These are phyloP conservation scores for Chanos chanos DNA, from an alignment of 2,797 vertebrate genomes.

Conservation along the genomic window DNA sequence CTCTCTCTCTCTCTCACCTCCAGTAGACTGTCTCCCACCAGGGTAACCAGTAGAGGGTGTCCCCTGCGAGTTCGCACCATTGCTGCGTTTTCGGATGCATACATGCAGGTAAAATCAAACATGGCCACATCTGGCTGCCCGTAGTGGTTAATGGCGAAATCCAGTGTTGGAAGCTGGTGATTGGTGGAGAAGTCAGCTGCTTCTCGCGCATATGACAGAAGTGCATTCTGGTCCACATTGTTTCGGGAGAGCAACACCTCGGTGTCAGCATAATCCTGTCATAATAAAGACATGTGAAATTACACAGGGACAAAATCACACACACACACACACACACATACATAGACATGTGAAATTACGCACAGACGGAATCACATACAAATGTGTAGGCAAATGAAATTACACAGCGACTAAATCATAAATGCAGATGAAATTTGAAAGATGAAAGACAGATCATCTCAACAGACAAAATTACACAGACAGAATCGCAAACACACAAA, in stretches of 20 bases:
- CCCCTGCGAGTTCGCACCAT: slow-evolving; percentile 82
- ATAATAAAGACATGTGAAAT: not conserved
- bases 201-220: slow-evolving; percentile 83
- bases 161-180: slow-evolving; percentile 84
- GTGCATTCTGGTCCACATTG: slow-evolving; percentile 90
- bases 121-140: slow-evolving; percentile 94
- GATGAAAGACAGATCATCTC: not conserved
- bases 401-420: not conserved
- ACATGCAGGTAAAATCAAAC: slow-evolving; percentile 98
- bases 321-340: not conserved
- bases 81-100: slow-evolving; percentile 89
- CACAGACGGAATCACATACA: slow-evolving; percentile 1
- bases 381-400: not conserved
- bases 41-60: slow-evolving; percentile 80
- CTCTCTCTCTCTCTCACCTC: slow-evolving; percentile 73
- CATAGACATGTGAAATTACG: not conserved
- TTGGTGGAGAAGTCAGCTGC: slow-evolving; percentile 93
- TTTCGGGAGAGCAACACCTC: slow-evolving; percentile 82
- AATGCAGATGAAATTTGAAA: not conserved
- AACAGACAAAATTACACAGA: not conserved
- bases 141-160: slow-evolving; percentile 95
- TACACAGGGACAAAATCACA: not conserved
- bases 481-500: not conserved
- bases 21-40: slow-evolving; percentile 94
- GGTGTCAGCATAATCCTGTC: slow-evolving; percentile 87